Percentiles rank a stretch among this genome's conserved stretches.
Conservation (phyloP, 53 echinoderm and acorn worm genomes). For the Holothuria scabra region DNA sequence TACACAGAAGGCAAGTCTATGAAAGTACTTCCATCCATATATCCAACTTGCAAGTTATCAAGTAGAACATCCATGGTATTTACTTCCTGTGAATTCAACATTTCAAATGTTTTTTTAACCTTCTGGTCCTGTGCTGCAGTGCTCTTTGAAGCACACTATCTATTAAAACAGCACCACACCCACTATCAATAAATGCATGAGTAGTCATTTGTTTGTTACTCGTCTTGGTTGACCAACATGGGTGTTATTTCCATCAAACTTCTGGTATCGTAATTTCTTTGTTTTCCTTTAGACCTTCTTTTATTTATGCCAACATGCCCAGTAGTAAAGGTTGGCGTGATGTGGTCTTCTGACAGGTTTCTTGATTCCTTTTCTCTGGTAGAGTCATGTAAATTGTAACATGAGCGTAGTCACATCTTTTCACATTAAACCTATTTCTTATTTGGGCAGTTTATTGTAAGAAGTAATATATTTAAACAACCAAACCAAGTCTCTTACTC, state of each 20-base stretch:
- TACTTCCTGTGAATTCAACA: slow-evolving; percentile 48
- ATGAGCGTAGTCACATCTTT: slow-evolving; percentile 38
- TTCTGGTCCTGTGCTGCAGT: slow-evolving; percentile 42
- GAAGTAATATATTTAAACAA: slow-evolving; percentile 58
- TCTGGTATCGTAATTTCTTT: not conserved
- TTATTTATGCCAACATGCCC: not conserved
- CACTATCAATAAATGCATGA: slow-evolving; percentile 65
- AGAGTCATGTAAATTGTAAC: slow-evolving; percentile 21
- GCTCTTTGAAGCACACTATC: slow-evolving; percentile 7
- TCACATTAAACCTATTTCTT: slow-evolving; percentile 43
- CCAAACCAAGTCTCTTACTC: slow-evolving; percentile 63
- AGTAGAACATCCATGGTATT: slow-evolving; percentile 50
- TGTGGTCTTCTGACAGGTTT: not conserved
- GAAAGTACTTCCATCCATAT: slow-evolving; percentile 9
- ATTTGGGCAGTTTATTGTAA: slow-evolving; percentile 44
- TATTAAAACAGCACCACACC: slow-evolving; percentile 62
- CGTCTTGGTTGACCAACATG: slow-evolving; percentile 50
- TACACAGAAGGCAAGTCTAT: slow-evolving; percentile 68
- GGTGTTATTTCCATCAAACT: slow-evolving; percentile 52
- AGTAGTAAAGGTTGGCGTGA: not conserved
- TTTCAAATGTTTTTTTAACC: slow-evolving; percentile 57
- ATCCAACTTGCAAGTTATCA: slow-evolving; percentile 48
- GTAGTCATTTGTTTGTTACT: slow-evolving; percentile 54
- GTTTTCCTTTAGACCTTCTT: not conserved
- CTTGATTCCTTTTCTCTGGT: not conserved